phyloP scores from a whole-genome alignment of 2,888 invertebrate genomes.

The Stenchaetothrips biformis region DNA sequence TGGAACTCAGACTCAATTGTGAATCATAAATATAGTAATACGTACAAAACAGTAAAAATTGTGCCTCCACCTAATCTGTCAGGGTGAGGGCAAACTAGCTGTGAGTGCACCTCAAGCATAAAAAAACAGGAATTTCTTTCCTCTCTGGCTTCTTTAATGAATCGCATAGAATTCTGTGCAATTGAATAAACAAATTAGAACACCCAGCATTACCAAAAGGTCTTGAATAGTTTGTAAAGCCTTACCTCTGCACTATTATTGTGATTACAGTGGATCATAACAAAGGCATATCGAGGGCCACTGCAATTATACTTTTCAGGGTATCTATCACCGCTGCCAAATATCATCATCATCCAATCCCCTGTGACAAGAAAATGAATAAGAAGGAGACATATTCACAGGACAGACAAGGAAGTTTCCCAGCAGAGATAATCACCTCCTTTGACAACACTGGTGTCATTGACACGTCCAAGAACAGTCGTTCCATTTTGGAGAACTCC shows the following conservation, averaged over 20 bases:
- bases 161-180: background rate
- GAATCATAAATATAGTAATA: background rate
- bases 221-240: too few relatives aligned
- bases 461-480: constrained; percentile 4
- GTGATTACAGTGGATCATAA: background rate
- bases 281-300: background rate
- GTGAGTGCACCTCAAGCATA: background rate
- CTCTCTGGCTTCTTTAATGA: background rate
- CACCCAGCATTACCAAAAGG: too few relatives aligned
- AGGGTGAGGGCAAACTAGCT: background rate
- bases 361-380: background rate
- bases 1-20: background rate
- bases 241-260: background rate
- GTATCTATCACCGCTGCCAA: background rate
- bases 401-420: background rate
- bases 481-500: background rate
- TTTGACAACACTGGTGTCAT: constrained; percentile 2
- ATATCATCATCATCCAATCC: constrained; percentile 21
- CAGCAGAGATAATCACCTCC: background rate
- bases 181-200: background rate
- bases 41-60: background rate
- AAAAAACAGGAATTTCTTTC: background rate
- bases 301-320: background rate
- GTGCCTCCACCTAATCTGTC: background rate
- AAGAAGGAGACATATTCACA: background rate